phyloP scores from a whole-genome alignment of 2,113 vertebrate genomes.

The Theristicus caerulescens region DNA sequence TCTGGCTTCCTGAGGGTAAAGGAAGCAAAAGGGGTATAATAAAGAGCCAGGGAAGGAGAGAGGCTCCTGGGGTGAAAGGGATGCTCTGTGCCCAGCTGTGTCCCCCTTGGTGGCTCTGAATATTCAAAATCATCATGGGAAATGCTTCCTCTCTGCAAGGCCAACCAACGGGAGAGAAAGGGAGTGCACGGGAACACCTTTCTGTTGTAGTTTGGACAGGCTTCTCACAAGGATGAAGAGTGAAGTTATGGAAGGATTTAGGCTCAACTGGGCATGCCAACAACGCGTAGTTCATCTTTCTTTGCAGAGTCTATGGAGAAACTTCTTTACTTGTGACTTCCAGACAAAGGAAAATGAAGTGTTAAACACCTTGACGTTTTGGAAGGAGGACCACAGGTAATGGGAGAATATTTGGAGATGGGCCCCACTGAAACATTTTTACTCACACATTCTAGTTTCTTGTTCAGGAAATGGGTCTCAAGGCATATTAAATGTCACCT shows the following conservation, averaged over 20 bases:
- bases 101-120: constrained; percentile 3
- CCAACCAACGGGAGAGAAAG: neutral
- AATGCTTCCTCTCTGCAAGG: neutral
- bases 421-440: neutral
- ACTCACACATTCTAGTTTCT: neutral
- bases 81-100: constrained; percentile 15
- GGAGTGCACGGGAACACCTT: neutral
- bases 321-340: constrained; percentile 9
- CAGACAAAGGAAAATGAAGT: neutral
- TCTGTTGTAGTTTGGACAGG: neutral
- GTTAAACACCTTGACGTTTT: neutral
- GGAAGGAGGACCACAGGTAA: neutral
- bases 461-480: neutral
- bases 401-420: neutral
- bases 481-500: neutral
- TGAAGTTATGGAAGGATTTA: neutral
- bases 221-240: neutral
- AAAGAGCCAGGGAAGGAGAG: constrained; percentile 62
- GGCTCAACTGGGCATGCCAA: neutral
- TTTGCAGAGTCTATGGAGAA: neutral
- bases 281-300: neutral
- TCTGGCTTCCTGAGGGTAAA: constrained; percentile 73
- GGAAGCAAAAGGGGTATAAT: constrained; percentile 70
- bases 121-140: neutral
- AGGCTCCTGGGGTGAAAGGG: constrained; percentile 51